Base-by-base conservation (phyloP, 2,888 invertebrate species). In the Schrankia costaestrigalis region DNA sequence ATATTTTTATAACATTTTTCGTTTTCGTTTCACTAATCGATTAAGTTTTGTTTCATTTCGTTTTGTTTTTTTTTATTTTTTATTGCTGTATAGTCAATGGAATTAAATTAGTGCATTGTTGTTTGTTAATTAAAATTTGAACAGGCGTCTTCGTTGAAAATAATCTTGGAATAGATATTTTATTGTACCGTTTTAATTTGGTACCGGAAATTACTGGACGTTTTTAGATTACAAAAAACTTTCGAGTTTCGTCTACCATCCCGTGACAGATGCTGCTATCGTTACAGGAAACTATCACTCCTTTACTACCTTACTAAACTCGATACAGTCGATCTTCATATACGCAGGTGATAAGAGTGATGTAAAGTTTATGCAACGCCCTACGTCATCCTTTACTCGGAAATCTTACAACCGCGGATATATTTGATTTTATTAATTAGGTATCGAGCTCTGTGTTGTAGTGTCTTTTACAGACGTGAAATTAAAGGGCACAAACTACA, bases 11-110 rank as follows among this genome's bases (percentile, higher is more conserved):
- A 47, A 41, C 69, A 63, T 59, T 33, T 54, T 62, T 81, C 73
- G 77, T 77, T 74, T 68, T 79, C 74, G 81, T 77, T 63, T 78
- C 76, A 83, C 76, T 78, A 73, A 70, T 83, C 78, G 77, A 69
- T 56, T 60, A 34, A 51, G 58, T 60, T 63, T 59, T 59, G 56
- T 56, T 55, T 56, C 51, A 62, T 55, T 65, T 63, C 64, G 61
- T 58, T 53, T 13, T 35, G 41, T 46, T 41, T 42, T 50, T 46
- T 46, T 44, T n/a, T n/a, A n/a, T n/a, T 35, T 27, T 42, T 56
- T 42, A 39, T 43, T 44, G 36, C 31, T 41, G 24, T 33, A 26
- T 11, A 34, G 27, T 65, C 66, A 59, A 66, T 47, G 49, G 63
- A 71, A 66, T 73, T 56, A 57, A 50, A 56, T 44, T 39, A 41